phyloP scores from a whole-genome alignment of 2,113 vertebrate species.

The Apteryx owenii region DNA sequence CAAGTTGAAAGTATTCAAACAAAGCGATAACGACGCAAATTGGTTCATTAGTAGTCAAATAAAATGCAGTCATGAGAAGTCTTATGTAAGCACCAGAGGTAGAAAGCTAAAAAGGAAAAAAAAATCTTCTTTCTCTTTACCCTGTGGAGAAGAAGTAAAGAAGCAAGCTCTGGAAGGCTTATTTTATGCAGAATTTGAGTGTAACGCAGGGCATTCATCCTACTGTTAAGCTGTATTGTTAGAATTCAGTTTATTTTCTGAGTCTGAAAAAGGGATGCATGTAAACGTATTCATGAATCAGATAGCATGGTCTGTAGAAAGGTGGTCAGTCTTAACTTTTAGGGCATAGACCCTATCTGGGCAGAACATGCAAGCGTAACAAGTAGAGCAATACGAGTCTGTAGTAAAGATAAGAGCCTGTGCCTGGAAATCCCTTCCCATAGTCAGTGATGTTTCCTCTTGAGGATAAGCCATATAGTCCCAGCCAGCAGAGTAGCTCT shows the following conservation, averaged over 20 bases:
- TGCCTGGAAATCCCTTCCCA: too few species aligned
- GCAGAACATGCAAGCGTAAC: neutral
- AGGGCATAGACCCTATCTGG: neutral
- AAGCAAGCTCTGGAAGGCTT: neutral
- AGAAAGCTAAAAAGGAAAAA: neutral
- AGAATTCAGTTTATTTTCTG: neutral
- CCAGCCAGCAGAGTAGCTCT: neutral
- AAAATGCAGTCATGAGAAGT: neutral
- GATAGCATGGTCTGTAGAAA: neutral
- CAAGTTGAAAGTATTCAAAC: neutral
- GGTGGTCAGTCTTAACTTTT: neutral
- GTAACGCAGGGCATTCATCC: neutral
- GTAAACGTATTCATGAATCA: neutral
- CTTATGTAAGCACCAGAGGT: neutral
- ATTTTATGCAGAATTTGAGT: neutral
- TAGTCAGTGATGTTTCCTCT: neutral
- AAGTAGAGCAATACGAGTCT: neutral
- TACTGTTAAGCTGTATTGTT: neutral
- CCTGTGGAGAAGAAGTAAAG: neutral
- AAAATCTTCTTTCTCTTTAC: neutral
- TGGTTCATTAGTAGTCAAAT: neutral
- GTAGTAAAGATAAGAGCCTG: neutral
- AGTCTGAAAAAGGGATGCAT: neutral
- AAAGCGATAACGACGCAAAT: neutral
- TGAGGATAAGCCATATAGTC: neutral